Evolutionary conservation across 2,888 invertebrate species (phyloP).

Genomic region (Gari tellinella): DNA sequence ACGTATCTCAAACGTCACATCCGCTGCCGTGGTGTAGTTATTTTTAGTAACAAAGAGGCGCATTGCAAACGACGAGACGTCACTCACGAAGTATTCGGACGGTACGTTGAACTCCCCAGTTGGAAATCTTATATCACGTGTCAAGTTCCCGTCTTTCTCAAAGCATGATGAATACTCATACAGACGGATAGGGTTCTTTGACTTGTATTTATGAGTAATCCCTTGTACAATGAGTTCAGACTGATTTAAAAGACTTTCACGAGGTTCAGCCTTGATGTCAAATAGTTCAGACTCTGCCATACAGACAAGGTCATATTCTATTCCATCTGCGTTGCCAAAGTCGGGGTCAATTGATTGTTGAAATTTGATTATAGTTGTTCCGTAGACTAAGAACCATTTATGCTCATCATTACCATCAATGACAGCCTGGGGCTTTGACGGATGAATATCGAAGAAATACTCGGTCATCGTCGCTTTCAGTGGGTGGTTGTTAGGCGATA

Average conservation of each 20-base stretch:
- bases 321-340: slow-evolving; percentile 71
- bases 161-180: slow-evolving; percentile 74
- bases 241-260: slow-evolving; percentile 40
- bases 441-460: slow-evolving; percentile 66
- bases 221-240: slow-evolving; percentile 64
- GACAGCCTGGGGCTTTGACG: slow-evolving; percentile 72
- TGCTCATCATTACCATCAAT: slow-evolving; percentile 70
- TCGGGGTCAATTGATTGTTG: slow-evolving; percentile 75
- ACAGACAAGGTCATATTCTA: slow-evolving; percentile 76
- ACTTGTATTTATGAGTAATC: slow-evolving; percentile 64
- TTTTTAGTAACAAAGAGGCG: slow-evolving; percentile 73
- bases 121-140: slow-evolving; percentile 60
- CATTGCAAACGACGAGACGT: slow-evolving; percentile 70
- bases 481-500: slow-evolving; percentile 67
- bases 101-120: slow-evolving; percentile 72
- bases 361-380: slow-evolving; percentile 72
- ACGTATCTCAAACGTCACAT: slow-evolving; percentile 58
- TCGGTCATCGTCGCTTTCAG: slow-evolving; percentile 52
- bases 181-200: slow-evolving; percentile 67
- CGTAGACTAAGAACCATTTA: slow-evolving; percentile 71
- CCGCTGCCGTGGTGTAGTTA: slow-evolving; percentile 52
- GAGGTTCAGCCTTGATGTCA: slow-evolving; percentile 29
- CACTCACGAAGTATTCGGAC: slow-evolving; percentile 67
- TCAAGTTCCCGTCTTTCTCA: slow-evolving; percentile 47
- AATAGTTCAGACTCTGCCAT: slow-evolving; percentile 63